Evolutionary conservation across 2,113 vertebrate species (phyloP), one percentile per base, ranked within the genome.

Genomic region (Herpetotheres cachinnans): DNA sequence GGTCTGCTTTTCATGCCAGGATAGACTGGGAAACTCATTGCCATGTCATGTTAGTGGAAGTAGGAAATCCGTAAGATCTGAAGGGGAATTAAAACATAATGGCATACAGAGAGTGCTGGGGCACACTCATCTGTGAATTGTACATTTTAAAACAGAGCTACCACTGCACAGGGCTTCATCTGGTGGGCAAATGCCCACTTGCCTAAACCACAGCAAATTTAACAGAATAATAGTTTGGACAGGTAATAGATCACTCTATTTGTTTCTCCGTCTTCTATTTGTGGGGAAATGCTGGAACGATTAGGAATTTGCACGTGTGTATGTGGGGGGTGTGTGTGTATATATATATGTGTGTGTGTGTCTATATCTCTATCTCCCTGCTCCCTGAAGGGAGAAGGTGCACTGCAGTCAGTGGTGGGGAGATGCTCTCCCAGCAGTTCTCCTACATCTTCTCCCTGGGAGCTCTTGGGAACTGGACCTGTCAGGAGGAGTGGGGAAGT

Each of bases 101-200:
- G 63, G 25, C 11, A 2, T 36, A 9, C 34, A 34, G 44, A 66
- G 65, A 44, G 40, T 7, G 5, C 77, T 52, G 72, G 58, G 49
- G 7, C 20, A 52, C 0, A 0, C 54, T 85, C 13, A 3, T 16
- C 29, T 59, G 19, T 32, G 40, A n/a, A 6, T 4, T 72, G 40
- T 44, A 3, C 9, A 0, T 34, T 84, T 40, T 59, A 80, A 42
- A 80, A 10, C 56, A 38, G 44, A 90, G 66, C 65, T 78, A 49
- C 26, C 11, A 2, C 59, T 36, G 30, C 46, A 22, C 47, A 24
- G 65, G 25, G 25, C 44, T 74, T 81, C n/a, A 10, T 32, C 89
- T 73, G 59, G 42, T 54, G 55, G 21, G 29, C 71, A 40, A n/a
- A 81, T 66, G 46, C 69, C 34, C 4, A 1, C 73, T 62, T 87